phyloP scores from a whole-genome alignment of 1,140 invertebrate species.

The Caenorhabditis elegans region WBcel235 BX284602.5:7978001-7978500 shows the following conservation, averaged over 20 bases:
- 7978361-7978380: no score
- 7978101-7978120: no score
- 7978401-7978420: neutral
- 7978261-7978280: neutral
- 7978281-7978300: neutral
- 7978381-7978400: neutral
- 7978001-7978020: no score
- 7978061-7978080: no score
- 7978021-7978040: no score
- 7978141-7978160: neutral
- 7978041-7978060: no score
- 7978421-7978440: neutral
- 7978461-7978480: neutral
- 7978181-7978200: neutral
- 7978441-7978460: neutral
- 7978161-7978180: neutral
- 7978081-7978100: no score
- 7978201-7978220: neutral
- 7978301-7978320: neutral
- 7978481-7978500: neutral
- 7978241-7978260: neutral
- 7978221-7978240: conserved; percentile 25
- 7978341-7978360: neutral
- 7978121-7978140: neutral
- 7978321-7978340: neutral